Conservation (phyloP, 2,888 invertebrate genomes). For the Unio pictorum region DNA sequence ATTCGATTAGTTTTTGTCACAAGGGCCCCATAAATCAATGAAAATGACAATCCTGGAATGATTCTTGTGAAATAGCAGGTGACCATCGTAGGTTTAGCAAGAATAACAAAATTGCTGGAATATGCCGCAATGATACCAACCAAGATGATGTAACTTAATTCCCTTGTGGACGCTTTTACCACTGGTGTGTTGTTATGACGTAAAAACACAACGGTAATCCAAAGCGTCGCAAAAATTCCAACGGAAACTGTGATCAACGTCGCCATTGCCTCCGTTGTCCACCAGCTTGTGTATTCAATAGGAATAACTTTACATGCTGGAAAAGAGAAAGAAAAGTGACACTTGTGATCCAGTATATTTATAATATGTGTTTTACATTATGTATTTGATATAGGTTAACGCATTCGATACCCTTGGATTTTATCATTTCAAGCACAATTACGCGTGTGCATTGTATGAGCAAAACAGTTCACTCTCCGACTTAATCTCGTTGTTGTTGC, state of each 20-base stretch:
- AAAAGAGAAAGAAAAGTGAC: slow-evolving; percentile 50
- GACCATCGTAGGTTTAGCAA: slow-evolving; percentile 83
- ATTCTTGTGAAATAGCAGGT: slow-evolving; percentile 91
- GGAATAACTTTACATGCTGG: slow-evolving; percentile 77
- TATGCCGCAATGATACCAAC: slow-evolving; percentile 66
- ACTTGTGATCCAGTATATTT: too few relatives aligned
- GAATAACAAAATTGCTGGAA: slow-evolving; percentile 87
- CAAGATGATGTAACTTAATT: slow-evolving; percentile 86
- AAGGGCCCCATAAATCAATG: slow-evolving; percentile 96
- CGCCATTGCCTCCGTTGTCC: slow-evolving; percentile 78
- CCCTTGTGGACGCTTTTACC: slow-evolving; percentile 90
- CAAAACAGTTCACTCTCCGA: too few relatives aligned
- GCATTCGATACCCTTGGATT: too few relatives aligned
- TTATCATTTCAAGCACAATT: too few relatives aligned
- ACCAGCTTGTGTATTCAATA: slow-evolving; percentile 78
- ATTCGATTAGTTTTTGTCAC: slow-evolving; percentile 98
- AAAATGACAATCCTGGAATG: slow-evolving; percentile 95
- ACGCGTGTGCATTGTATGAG: too few relatives aligned
- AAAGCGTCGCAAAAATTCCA: slow-evolving; percentile 85
- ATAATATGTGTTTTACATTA: too few relatives aligned
- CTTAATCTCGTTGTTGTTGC: too few relatives aligned
- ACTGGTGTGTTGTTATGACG: slow-evolving; percentile 94
- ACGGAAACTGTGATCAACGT: slow-evolving; percentile 82
- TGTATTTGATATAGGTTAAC: too few relatives aligned
- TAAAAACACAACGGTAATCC: slow-evolving; percentile 86